Conservation (phyloP, 2,113 vertebrate species). For the Himantopus leucocephalus region DNA sequence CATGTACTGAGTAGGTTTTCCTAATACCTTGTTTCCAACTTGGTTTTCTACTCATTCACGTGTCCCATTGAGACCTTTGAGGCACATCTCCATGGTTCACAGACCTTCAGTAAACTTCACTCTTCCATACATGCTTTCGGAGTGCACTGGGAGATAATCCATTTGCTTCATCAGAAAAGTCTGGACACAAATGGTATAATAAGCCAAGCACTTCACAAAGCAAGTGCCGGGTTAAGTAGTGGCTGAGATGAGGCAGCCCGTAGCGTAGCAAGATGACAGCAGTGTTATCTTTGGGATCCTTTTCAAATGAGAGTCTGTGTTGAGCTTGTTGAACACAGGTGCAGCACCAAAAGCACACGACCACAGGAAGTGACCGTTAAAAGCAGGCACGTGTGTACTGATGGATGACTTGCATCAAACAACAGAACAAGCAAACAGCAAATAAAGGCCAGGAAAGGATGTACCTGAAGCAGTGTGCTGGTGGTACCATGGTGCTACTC, state of each 20-base stretch:
- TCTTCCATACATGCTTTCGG: background rate
- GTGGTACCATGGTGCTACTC: background rate
- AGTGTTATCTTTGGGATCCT: background rate
- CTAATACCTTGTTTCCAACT: background rate
- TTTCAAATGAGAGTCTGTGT: background rate
- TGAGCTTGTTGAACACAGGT: background rate
- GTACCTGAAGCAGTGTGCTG: background rate
- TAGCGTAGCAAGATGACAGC: background rate
- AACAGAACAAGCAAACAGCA: background rate
- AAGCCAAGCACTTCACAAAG: background rate
- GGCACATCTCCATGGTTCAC: background rate
- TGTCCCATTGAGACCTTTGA: background rate
- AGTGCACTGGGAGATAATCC: background rate
- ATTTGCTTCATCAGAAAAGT: fast-evolving
- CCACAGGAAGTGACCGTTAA: slow-evolving; percentile 4
- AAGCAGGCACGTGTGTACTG: background rate
- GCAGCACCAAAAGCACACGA: background rate
- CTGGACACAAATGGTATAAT: background rate
- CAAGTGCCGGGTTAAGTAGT: background rate
- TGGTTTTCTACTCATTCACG: background rate
- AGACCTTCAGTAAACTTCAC: background rate
- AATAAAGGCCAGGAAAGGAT: background rate
- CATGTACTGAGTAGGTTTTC: background rate
- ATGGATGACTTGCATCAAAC: background rate
- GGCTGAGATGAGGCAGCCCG: background rate